Evolutionary conservation across 2,113 vertebrate species (phyloP).

Genomic region (Vulpes ferrilata): DNA sequence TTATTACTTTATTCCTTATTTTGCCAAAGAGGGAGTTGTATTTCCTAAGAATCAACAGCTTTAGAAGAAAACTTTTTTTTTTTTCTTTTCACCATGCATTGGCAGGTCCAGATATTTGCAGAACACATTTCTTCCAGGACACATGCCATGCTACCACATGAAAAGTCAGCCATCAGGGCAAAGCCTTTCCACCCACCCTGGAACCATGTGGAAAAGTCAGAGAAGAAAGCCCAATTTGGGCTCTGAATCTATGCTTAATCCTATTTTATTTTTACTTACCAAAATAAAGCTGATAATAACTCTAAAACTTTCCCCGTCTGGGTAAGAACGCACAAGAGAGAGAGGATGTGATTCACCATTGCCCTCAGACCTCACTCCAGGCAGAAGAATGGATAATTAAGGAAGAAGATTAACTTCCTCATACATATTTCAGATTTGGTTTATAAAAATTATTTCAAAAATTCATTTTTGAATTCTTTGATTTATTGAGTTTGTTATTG

Average conservation of each 20-base stretch:
- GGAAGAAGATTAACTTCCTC: neutral
- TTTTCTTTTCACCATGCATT: neutral
- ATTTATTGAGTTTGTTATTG: neutral
- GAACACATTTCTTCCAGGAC: neutral
- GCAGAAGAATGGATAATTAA: neutral
- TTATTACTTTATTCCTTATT: neutral
- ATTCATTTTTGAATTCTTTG: neutral
- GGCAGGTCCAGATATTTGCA: neutral
- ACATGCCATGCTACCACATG: neutral
- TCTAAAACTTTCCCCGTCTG: neutral
- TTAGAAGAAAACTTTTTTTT: neutral
- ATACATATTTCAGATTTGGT: neutral
- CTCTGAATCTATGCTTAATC: neutral
- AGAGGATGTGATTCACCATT: neutral
- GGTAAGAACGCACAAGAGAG: neutral
- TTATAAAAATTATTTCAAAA: neutral
- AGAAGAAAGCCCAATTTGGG: neutral
- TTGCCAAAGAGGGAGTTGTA: neutral
- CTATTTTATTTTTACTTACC: neutral
- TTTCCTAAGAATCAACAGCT: neutral
- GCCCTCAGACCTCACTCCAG: neutral
- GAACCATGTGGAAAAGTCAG: neutral
- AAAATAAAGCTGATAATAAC: neutral
- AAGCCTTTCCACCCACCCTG: neutral
- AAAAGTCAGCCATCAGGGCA: neutral